Base-by-base conservation (phyloP, 2,113 vertebrate genomes). In the Oncorhynchus mykiss region DNA sequence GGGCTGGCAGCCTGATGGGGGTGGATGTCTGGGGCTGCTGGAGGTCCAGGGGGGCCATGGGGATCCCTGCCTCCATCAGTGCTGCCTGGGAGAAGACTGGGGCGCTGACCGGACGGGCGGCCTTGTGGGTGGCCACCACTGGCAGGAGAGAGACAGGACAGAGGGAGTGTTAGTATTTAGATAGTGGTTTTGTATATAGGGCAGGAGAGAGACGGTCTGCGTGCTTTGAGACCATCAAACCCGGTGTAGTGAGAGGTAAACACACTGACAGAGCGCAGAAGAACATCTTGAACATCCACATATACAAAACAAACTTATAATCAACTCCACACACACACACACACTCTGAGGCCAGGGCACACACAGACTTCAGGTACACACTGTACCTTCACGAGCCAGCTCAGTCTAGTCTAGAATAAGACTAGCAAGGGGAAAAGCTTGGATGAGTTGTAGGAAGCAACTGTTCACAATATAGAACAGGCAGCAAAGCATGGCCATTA, bases 21-120 rank as follows among this genome's bases (percentile, higher is more conserved):
- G 92, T 90, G 51, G 90, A 89, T 74, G 90, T 91, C 82, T 92
- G 91, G 12, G 88, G 91, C 77, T 86, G 88, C 18, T 51, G 49
- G 49, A 51, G 49, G 49, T 89, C 86, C 1, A 87, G 81, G 0
- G 86, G 54, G 14, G 91, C 88, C n/a, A 89, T 90, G 12, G 93
- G 88, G 66, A 88, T 88, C 20, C 78, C 85, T 0, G 91, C 91
- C 67, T 96, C 94, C 3, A 88, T 84, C 29, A 92, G 75, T 16
- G 95, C 95, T 59, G 92, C 93, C 78, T 96, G 95, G 78, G 95
- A 92, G 78, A 97, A 95, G 88, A 96, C 95, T 0, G 96, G 97
- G 20, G 96, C 97, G 18, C 96, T 97, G 78, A 96, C 96, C 27
- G 96, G 96, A 70, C 95, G 95, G 2, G 92, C 80, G 65, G 95